These are phyloP conservation scores for Linnaemya tessellans DNA, from an alignment of 2,888 invertebrate species.

Conservation along the genomic window DNA sequence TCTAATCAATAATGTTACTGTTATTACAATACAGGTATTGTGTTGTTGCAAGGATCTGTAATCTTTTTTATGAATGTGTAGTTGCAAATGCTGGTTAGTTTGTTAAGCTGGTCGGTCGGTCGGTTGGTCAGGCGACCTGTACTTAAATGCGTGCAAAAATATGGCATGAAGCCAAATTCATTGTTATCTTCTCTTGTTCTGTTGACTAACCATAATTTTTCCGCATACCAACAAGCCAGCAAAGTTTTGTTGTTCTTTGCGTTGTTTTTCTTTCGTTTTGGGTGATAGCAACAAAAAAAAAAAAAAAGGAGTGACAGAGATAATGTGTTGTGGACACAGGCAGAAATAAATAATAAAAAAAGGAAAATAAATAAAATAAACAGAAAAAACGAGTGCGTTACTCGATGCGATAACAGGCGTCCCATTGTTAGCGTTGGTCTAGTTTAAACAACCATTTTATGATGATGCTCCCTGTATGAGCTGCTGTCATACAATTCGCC, in stretches of 20 bases:
- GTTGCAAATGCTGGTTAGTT: constrained; percentile 17
- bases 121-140: too few relatives aligned
- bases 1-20: constrained; percentile 65
- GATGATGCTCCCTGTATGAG: constrained; percentile 45
- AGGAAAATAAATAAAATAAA: constrained; percentile 12
- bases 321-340: constrained; percentile 61
- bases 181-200: constrained; percentile 63
- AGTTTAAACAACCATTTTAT: constrained; percentile 71
- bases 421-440: constrained; percentile 65
- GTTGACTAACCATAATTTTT: constrained; percentile 65
- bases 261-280: constrained; percentile 15
- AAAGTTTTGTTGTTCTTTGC: neutral
- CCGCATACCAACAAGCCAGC: constrained; percentile 36
- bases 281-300: constrained; percentile 30
- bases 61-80: constrained; percentile 30
- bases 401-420: constrained; percentile 61
- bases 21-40: constrained; percentile 64
- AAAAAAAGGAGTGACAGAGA: constrained; percentile 67
- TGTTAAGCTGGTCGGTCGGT: constrained; percentile 43
- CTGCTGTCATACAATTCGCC: neutral
- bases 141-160: constrained; percentile 68
- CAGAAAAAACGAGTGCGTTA: constrained; percentile 55
- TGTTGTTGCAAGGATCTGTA: constrained; percentile 47
- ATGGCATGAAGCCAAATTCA: constrained; percentile 67
- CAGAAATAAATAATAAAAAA: constrained; percentile 14